A percentile compares a stretch with the other conserved stretches of the same genome.
These are phyloP conservation scores for Meiosimyza decipiens DNA, from an alignment of 2,888 invertebrate genomes.

Conservation along the genomic window DNA sequence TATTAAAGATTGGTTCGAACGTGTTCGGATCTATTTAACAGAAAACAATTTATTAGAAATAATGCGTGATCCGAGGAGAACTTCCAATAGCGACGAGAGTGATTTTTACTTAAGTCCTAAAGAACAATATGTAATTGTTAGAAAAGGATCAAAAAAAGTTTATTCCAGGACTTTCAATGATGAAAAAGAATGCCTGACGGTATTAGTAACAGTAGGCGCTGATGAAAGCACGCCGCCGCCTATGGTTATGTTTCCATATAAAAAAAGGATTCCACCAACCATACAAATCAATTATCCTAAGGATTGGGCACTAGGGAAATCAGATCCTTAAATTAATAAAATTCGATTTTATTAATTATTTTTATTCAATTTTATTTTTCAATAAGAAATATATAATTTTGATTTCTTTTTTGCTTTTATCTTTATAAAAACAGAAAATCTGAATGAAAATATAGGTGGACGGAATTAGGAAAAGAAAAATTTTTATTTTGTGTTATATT, in stretches of 20 bases:
- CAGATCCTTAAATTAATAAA: no score
- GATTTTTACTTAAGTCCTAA: slow-evolving; percentile 40
- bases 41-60: slow-evolving; percentile 41
- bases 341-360: no score
- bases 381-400: no score
- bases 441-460: no score
- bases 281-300: slow-evolving; percentile 35
- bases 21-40: slow-evolving; percentile 50
- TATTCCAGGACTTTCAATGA: slow-evolving; percentile 47
- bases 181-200: slow-evolving; percentile 48
- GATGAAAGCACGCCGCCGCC: slow-evolving; percentile 30
- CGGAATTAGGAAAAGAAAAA: no score
- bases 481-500: no score
- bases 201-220: slow-evolving; percentile 28
- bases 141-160: slow-evolving; percentile 54
- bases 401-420: no score
- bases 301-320: slow-evolving; percentile 48
- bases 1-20: slow-evolving; percentile 53
- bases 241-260: slow-evolving; percentile 30
- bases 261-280: slow-evolving; percentile 23
- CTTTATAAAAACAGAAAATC: no score
- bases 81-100: slow-evolving; percentile 42
- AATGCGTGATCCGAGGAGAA: slow-evolving; percentile 52
- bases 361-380: no score
- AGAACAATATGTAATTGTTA: slow-evolving; percentile 52